A percentile compares a stretch with the other conserved stretches of the same genome.
phyloP scores from a whole-genome alignment of 1,140 invertebrate species.

The Macrotrachela quadricornifera region DNA sequence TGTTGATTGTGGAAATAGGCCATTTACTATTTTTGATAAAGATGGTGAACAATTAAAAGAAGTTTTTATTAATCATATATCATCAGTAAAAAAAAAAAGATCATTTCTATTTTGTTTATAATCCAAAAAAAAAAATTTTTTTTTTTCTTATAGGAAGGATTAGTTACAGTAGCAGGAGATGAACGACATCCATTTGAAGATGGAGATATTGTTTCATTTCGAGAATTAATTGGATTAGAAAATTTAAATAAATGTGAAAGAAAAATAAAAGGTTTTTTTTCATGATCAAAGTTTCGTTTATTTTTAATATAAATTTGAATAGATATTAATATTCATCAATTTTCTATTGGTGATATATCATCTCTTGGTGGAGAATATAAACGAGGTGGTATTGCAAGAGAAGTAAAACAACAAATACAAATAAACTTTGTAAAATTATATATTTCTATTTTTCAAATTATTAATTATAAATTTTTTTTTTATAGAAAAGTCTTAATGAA shows the following conservation, averaged over 20 bases:
- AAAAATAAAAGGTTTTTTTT: slow-evolving; percentile 22
- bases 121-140: neutral
- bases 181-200: slow-evolving; percentile 22
- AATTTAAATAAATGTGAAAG: slow-evolving; percentile 20
- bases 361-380: neutral
- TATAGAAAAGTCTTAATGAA: no score
- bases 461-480: no score
- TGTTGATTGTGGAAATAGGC: slow-evolving; percentile 25
- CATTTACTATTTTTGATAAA: slow-evolving; percentile 25
- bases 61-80: slow-evolving; percentile 22
- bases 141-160: slow-evolving; percentile 17
- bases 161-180: slow-evolving; percentile 22
- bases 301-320: no score
- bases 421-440: neutral
- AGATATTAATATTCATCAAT: no score
- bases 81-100: slow-evolving; percentile 18
- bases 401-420: neutral
- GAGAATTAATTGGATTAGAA: slow-evolving; percentile 26
- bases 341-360: neutral
- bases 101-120: neutral
- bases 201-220: slow-evolving; percentile 25
- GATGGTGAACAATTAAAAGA: slow-evolving; percentile 27
- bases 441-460: no score
- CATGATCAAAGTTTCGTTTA: no score
- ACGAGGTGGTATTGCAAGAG: neutral